Base-by-base conservation (phyloP, 2,797 vertebrate species). In the Masticophis lateralis region DNA sequence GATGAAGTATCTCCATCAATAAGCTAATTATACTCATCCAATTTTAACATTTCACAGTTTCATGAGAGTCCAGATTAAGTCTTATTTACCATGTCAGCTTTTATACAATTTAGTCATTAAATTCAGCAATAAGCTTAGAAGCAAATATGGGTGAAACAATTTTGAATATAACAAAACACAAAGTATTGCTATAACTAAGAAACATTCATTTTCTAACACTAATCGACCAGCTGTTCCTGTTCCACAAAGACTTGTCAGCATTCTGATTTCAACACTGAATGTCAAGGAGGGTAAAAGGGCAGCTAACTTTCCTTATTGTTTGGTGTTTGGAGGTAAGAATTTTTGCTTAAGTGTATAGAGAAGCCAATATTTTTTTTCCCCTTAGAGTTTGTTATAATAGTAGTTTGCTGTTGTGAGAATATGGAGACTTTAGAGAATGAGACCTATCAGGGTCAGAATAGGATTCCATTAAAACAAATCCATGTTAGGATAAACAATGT, bases 41-140 rank as follows among this genome's bases (percentile, higher is more conserved):
- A 91, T 96, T 96, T 94, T 91, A 95, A 86, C 91, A 94, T 96
- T 97, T 96, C 96, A 94, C 91, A 94, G 37, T 96, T 95, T 86
- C 59, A 87, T 61, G 90, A 94, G 95, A 95, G 88, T 91, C 69
- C 87, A 56, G 63, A 87, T 25, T 32, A 96, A 95, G 91, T 93
- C 93, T 93, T 60, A 63, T 95, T 95, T 94, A 91, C 94, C 79
- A 47, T 91, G 93, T 95, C 94, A 95, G 92, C 90, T 92, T 94
- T 93, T 94, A 11, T 18, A 25, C 69, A 28, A 91, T 87, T 7
- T 32, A 94, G 56, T 60, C 83, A 90, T 96, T 94, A 94, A 95
- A 95, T 95, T 91, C 92, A 92, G 47, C 93, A 95, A 93, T 93
- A 94, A 94, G 47, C 91, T 86, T 93, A 93, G 61, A 91, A 37